Evolutionary conservation across 2,888 invertebrate genomes (phyloP).

Genomic region (Boloria euphrosyne): DNA sequence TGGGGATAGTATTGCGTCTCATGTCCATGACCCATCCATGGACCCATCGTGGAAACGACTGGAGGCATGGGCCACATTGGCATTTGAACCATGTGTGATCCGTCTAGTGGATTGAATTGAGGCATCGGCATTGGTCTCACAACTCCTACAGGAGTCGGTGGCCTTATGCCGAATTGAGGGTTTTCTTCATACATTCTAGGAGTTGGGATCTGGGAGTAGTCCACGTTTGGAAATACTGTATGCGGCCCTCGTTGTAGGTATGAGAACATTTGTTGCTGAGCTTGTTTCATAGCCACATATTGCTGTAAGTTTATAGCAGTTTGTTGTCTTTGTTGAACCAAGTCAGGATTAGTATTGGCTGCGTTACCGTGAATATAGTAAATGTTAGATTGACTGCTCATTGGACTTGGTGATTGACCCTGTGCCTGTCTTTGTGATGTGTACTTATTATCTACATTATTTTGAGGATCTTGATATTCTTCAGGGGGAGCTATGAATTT

Average conservation of each 20-base stretch:
- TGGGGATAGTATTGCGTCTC: slow-evolving; percentile 77
- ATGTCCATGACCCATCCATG: slow-evolving; percentile 68
- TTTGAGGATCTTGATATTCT: slow-evolving; percentile 76
- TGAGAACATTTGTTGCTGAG: slow-evolving; percentile 76
- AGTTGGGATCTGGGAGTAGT: slow-evolving; percentile 57
- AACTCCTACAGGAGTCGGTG: slow-evolving; percentile 66
- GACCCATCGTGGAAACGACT: slow-evolving; percentile 65
- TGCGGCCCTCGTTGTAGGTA: slow-evolving; percentile 73
- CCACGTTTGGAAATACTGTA: slow-evolving; percentile 71
- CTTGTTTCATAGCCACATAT: slow-evolving; percentile 80
- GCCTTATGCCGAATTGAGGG: slow-evolving; percentile 65
- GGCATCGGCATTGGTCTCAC: slow-evolving; percentile 64
- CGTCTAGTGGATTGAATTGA: slow-evolving; percentile 61
- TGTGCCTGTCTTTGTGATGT: slow-evolving; percentile 52
- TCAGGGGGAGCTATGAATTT: slow-evolving; percentile 76
- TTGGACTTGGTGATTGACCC: slow-evolving; percentile 48
- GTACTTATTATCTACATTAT: slow-evolving; percentile 63
- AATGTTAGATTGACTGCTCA: slow-evolving; percentile 63
- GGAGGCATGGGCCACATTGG: slow-evolving; percentile 74
- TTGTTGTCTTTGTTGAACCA: slow-evolving; percentile 75
- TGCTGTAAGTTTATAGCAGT: slow-evolving; percentile 77
- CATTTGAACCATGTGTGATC: slow-evolving; percentile 69
- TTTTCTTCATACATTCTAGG: slow-evolving; percentile 64
- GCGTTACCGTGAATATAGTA: slow-evolving; percentile 75
- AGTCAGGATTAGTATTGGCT: slow-evolving; percentile 55